Base-by-base conservation (phyloP, 1,140 invertebrate genomes). In the Frieseomelitta varia region DNA sequence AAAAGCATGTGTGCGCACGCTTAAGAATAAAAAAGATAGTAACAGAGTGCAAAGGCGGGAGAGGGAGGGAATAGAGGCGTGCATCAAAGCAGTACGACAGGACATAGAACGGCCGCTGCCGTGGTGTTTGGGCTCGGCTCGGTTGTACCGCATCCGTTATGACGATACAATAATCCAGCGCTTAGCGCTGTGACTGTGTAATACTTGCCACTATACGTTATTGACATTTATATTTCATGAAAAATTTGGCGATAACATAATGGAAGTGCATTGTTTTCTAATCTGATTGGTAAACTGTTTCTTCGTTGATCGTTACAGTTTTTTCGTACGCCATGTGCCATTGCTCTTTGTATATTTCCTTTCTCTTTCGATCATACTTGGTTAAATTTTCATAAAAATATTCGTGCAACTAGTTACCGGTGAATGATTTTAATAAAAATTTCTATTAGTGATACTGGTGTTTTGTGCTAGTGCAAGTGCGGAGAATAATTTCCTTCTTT, bases 121-220 rank as follows among this genome's bases (percentile, higher is more conserved):
- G 82, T 84, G 67, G 79, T 83, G 86, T 88, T 87, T 90, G 89
- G 86, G 88, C 85, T 90, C 71, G 85, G 85, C 82, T 90, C 85
- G 79, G 78, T 84, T 84, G 79, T 84, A 81, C 68, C 76, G 81
- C 84, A 85, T 87, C 84, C 87, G 87, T 89, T 91, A 91, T 90
- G 88, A 90, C 90, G 81, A 85, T 88, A 90, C 75, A 84, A 86
- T 89, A 81, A 91, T 88, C 79, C 87, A 87, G 86, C 85, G 88
- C 84, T 81, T 77, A 55, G 90, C 86, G 86, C 89, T 87, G 87
- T 65, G 79, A 75, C 56, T 65, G 82, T 78, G 81, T 76, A 81
- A 73, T 78, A 63, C 51, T 79, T 78, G 67, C n/a, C 63, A 85
- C 79, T 74, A 71, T 75, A 73, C 72, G 39, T 68, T 80, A 79